A percentile compares a stretch with the other conserved stretches of the same genome.
Conservation (phyloP, 2,888 invertebrate species). For the Lobophora halterata region DNA sequence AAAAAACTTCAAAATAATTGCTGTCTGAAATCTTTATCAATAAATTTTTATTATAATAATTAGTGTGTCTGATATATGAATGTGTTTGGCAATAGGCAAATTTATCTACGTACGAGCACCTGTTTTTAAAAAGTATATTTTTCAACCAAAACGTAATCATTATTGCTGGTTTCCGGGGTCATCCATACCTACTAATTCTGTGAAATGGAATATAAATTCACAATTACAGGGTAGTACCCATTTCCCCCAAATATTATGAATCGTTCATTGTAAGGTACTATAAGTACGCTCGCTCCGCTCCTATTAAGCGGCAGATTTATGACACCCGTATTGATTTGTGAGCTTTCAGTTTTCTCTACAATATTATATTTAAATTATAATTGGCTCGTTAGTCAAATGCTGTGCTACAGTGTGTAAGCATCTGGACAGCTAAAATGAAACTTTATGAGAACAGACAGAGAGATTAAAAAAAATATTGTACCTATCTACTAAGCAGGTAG, state of each 20-base stretch:
- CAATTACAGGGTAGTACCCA: slow-evolving; percentile 6
- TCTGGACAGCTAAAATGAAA: neutral
- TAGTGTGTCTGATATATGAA: no score
- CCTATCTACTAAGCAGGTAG: no score
- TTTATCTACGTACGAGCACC: no score
- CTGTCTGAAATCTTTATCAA: no score
- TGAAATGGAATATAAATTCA: slow-evolving; percentile 15
- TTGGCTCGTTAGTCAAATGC: slow-evolving; percentile 41
- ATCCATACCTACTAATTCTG: slow-evolving; percentile 4
- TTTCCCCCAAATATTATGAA: slow-evolving; percentile 12
- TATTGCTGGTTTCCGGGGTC: slow-evolving; percentile 4
- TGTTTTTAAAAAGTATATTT: no score
- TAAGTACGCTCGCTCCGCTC: slow-evolving; percentile 1
- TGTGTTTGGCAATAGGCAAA: no score
- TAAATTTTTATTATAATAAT: no score
- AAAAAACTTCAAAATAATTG: no score
- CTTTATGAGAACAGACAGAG: no score
- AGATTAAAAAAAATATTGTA: no score
- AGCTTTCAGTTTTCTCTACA: slow-evolving; percentile 36
- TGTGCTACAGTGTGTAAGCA: neutral
- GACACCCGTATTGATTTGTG: slow-evolving; percentile 41
- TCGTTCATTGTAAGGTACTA: slow-evolving; percentile 7
- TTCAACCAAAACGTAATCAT: no score
- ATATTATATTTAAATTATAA: slow-evolving; percentile 43
- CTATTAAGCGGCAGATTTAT: slow-evolving; percentile 38